Evolutionary conservation across 1,140 invertebrate species (phyloP), one percentile per base, ranked within the genome.

Genomic region (Orussus abietinus): DNA sequence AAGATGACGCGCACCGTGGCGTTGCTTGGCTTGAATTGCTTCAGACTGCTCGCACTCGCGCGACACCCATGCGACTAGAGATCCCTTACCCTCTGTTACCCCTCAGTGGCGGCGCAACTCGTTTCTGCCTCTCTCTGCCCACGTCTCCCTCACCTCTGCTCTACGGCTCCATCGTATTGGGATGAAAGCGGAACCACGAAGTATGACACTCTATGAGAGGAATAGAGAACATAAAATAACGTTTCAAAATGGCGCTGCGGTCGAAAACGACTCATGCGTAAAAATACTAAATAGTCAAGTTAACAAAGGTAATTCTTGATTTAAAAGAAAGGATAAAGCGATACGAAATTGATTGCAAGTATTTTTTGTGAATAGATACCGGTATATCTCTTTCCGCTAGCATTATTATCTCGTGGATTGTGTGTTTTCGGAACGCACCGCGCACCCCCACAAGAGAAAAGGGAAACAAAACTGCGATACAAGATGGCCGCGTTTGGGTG

Each of bases 91-190:
- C n/a, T n/a, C 19, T 43, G n/a, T 26, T 26, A n/a, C 25, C n/a
- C n/a, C n/a, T n/a, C n/a, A n/a, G n/a, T n/a, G n/a, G n/a, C n/a
- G n/a, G n/a, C n/a, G n/a, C n/a, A 26, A n/a, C 7, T 26, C 25
- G n/a, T 26, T n/a, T 7, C 25, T 26, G 25, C n/a, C 7, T 26
- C n/a, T 26, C n/a, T 7, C 7, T 6, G 15, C 21, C 13, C n/a
- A 26, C 6, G 39, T 22, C 12, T n/a, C 30, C 71, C 78, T 75
- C 80, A 97, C 92, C 29, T 86, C 90, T 9, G 84, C 93, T 94
- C 57, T 75, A 81, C 70, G 4, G 69, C 55, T 31, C 64, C 67
- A 21, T 65, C 54, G n/a, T 62, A 58, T 25, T 72, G 31, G 10
- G 72, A 45, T 26, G 69, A 55, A 42, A 73, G 30, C n/a, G 69